phyloP scores from a whole-genome alignment of 92 coral and sea anemone genomes.

The Siderastrea siderea region DNA sequence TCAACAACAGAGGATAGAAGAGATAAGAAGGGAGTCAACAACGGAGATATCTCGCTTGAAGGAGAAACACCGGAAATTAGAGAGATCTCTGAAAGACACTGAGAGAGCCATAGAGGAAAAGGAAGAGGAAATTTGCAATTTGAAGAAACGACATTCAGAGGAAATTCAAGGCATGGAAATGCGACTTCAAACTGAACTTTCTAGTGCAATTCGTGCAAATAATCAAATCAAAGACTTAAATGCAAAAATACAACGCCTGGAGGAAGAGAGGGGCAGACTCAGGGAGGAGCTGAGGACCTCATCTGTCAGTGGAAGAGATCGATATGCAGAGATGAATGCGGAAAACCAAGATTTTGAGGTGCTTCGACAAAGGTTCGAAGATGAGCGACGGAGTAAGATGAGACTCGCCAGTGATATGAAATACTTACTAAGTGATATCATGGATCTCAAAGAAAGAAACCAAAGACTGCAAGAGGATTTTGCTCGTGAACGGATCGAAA shows the following conservation, averaged over 20 bases:
- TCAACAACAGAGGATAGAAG: slow-evolving; percentile 82
- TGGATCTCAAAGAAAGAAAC: slow-evolving; percentile 84
- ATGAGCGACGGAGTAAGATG: slow-evolving; percentile 75
- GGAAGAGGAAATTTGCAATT: slow-evolving; percentile 71
- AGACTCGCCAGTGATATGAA: slow-evolving; percentile 88
- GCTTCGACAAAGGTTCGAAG: slow-evolving; percentile 77
- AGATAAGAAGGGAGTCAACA: slow-evolving; percentile 71
- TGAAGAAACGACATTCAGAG: slow-evolving; percentile 70
- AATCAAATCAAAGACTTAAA: slow-evolving; percentile 78
- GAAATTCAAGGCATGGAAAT: slow-evolving; percentile 75
- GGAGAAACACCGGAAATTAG: slow-evolving; percentile 73
- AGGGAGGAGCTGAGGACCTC: slow-evolving; percentile 64
- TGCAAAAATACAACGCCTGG: slow-evolving; percentile 73
- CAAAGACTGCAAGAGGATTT: slow-evolving; percentile 82
- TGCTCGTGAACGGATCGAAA: slow-evolving; percentile 84
- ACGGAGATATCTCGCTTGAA: slow-evolving; percentile 75
- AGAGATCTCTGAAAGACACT: slow-evolving; percentile 69
- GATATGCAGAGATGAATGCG: slow-evolving; percentile 42
- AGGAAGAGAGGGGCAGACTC: slow-evolving; percentile 73
- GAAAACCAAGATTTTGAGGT: slow-evolving; percentile 67
- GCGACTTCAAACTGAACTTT: slow-evolving; percentile 72
- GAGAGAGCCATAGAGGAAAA: slow-evolving; percentile 66
- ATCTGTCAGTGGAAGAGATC: slow-evolving; percentile 43
- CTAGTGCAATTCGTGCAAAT: slow-evolving; percentile 64
- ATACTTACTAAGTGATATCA: slow-evolving; percentile 80